Percentiles rank a stretch among this genome's conserved stretches.
Conservation (phyloP, 2,888 invertebrate genomes). For the Byasa hedistus region DNA sequence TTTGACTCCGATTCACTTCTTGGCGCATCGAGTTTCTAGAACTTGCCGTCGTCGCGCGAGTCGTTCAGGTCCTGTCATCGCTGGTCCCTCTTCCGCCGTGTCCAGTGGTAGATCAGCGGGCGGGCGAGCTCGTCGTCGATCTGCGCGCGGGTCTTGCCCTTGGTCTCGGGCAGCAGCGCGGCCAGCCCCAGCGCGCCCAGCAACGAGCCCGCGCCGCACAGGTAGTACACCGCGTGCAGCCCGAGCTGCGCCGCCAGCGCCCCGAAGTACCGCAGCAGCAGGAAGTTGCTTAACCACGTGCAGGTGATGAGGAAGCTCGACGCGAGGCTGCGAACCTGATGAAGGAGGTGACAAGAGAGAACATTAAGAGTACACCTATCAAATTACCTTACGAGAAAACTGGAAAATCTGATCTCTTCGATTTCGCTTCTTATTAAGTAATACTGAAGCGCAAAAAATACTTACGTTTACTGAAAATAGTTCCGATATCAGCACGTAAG, state of each 20-base stretch:
- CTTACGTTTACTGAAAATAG: conserved; percentile 70
- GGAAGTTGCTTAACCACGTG: conserved; percentile 72
- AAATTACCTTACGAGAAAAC: too few species aligned
- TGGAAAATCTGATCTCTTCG: too few species aligned
- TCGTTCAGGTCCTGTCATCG: conserved; percentile 53
- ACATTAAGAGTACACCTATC: too few species aligned
- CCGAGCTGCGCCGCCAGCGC: conserved; percentile 59
- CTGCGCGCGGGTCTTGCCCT: conserved; percentile 56
- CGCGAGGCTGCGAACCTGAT: conserved; percentile 66
- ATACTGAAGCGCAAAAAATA: conserved; percentile 30
- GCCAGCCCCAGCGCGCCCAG: conserved; percentile 60
- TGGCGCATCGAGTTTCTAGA: too few species aligned
- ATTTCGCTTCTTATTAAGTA: too few species aligned
- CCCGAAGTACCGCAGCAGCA: conserved; percentile 69
- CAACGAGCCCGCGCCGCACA: conserved; percentile 64
- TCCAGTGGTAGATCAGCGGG: conserved; percentile 48
- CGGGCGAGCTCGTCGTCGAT: conserved; percentile 60
- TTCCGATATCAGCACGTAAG: conserved; percentile 70
- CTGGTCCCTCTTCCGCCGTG: conserved; percentile 40
- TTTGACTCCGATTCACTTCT: too few species aligned
- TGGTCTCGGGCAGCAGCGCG: conserved; percentile 58
- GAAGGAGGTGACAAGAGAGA: not conserved
- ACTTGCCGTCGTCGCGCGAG: conserved; percentile 16
- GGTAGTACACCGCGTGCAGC: conserved; percentile 68
- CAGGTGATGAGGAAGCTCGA: conserved; percentile 71